phyloP scores from a whole-genome alignment of 2,797 vertebrate species.

The Lagocephalus sceleratus region DNA sequence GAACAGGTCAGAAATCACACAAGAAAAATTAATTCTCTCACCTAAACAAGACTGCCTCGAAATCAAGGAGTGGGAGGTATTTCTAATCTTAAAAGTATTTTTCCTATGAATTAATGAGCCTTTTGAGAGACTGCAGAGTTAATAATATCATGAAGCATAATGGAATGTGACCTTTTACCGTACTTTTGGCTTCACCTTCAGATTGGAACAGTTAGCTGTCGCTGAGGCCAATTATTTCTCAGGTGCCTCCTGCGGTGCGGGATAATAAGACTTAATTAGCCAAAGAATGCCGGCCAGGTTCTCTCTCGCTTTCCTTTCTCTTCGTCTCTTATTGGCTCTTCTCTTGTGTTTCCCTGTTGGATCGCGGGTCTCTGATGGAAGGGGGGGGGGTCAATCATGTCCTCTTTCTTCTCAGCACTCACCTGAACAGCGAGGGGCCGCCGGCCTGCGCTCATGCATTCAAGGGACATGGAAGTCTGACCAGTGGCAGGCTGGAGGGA shows the following conservation, averaged over 20 bases:
- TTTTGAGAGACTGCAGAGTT: conserved; percentile 61
- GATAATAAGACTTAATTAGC: conserved; percentile 82
- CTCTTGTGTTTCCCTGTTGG: conserved; percentile 47
- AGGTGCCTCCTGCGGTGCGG: conserved; percentile 76
- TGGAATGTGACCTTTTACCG: conserved; percentile 73
- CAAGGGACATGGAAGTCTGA: conserved; percentile 53
- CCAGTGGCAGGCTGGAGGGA: conserved; percentile 28
- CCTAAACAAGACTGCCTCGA: conserved; percentile 39
- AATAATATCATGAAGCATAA: conserved; percentile 75
- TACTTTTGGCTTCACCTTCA: conserved; percentile 73
- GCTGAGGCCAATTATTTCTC: conserved; percentile 79
- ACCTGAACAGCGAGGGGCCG: conserved; percentile 53
- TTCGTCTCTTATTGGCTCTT: conserved; percentile 31
- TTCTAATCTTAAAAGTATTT: conserved; percentile 43
- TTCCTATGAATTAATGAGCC: conserved; percentile 50
- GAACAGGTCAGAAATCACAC: conserved; percentile 31
- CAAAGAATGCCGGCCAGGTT: conserved; percentile 49
- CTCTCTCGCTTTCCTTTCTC: conserved; percentile 20
- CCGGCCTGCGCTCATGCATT: conserved; percentile 59
- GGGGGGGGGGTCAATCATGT: conserved; percentile 70
- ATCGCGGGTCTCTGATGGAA: conserved; percentile 42
- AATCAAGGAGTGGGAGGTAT: conserved; percentile 35
- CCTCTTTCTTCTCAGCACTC: conserved; percentile 59
- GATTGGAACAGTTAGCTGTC: conserved; percentile 77
- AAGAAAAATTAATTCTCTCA: conserved; percentile 32